Conservation (phyloP, 1,140 invertebrate genomes). For the Diachasmimorpha longicaudata region DNA sequence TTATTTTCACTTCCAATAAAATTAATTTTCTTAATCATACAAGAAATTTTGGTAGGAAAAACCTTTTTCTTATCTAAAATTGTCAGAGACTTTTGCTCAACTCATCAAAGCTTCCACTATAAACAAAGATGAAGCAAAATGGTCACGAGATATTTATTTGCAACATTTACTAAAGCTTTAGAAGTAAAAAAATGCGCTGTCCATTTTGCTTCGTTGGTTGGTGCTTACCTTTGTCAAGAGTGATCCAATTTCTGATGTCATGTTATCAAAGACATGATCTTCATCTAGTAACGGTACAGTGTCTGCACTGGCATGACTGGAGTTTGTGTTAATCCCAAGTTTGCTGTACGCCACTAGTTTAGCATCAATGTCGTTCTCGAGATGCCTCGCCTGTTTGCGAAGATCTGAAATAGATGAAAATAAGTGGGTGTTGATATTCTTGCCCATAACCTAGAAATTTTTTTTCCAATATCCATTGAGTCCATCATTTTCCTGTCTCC, state of each 20-base stretch:
- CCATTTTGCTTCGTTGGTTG: background rate
- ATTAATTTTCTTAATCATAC: no score
- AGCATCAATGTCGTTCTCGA: conserved; percentile 97
- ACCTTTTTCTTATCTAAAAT: no score
- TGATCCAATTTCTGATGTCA: conserved; percentile 90
- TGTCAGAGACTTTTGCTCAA: no score
- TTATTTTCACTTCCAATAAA: no score
- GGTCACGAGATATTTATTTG: no score
- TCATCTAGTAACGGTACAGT: conserved; percentile 82
- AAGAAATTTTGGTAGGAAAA: no score
- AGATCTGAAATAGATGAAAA: conserved; percentile 72
- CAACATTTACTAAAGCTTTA: no score
- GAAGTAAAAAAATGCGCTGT: background rate
- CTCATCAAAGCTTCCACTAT: no score
- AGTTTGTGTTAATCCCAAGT: conserved; percentile 76
- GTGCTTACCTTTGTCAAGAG: conserved; percentile 81
- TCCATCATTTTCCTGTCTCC: background rate
- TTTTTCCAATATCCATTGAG: no score
- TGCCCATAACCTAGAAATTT: no score
- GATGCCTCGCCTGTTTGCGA: conserved; percentile 87
- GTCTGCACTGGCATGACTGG: conserved; percentile 67
- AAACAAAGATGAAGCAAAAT: no score
- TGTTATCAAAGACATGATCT: conserved; percentile 91
- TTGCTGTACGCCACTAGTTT: conserved; percentile 96
- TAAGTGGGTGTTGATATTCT: no score